These are phyloP conservation scores for Habropoda laboriosa DNA, from an alignment of 1,140 invertebrate species.

Conservation along the genomic window DNA sequence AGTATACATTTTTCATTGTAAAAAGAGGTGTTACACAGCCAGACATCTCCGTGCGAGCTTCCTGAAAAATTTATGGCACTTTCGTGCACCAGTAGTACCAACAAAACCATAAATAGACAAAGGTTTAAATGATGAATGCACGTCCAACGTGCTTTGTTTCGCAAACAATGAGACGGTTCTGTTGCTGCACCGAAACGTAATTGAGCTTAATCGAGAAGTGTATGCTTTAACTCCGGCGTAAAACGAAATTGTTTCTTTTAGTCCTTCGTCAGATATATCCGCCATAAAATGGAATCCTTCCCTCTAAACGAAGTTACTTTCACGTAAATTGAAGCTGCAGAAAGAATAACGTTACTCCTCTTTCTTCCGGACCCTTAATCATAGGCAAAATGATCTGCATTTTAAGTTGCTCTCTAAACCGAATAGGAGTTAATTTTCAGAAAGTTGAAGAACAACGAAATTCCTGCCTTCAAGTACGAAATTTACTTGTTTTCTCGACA, in stretches of 20 bases:
- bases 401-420: too few relatives aligned
- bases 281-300: constrained; percentile 9
- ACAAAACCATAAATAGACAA: constrained; percentile 3
- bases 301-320: background rate
- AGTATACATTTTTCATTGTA: background rate
- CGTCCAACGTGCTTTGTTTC: too few relatives aligned
- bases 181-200: constrained; percentile 38
- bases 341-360: background rate
- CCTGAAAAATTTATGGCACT: constrained; percentile 2
- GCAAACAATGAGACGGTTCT: too few relatives aligned
- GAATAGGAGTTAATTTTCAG: too few relatives aligned
- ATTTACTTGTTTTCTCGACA: too few relatives aligned
- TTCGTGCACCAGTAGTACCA: background rate
- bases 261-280: too few relatives aligned
- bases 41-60: background rate
- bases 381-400: too few relatives aligned
- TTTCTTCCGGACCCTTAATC: background rate
- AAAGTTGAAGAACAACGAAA: too few relatives aligned
- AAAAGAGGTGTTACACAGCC: background rate
- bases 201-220: constrained; percentile 47
- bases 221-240: too few relatives aligned
- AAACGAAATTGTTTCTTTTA: too few relatives aligned
- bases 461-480: too few relatives aligned
- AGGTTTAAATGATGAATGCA: background rate
- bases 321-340: background rate